Percentiles rank a stretch among this genome's conserved stretches.
Evolutionary conservation across 1,140 invertebrate species (phyloP).

Genomic region (Reticulitermes speratus): DNA sequence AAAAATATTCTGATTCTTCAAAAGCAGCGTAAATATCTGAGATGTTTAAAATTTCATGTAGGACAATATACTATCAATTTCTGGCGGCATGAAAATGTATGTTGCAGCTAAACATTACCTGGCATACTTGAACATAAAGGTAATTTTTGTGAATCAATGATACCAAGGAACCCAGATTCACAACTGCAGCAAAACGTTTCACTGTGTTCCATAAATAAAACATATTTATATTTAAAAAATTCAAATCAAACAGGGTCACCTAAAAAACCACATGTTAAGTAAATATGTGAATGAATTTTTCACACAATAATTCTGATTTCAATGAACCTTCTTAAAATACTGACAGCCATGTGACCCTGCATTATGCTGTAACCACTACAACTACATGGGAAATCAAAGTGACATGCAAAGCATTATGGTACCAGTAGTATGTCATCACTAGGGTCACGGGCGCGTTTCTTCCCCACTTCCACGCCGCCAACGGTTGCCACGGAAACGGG

Average conservation of each 20-base stretch:
- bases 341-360: slow-evolving; percentile 41
- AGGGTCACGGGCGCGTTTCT: slow-evolving; percentile 82
- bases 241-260: not conserved
- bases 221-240: too few relatives aligned
- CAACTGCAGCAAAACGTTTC: too few relatives aligned
- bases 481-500: slow-evolving; percentile 54
- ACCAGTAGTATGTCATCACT: slow-evolving; percentile 88
- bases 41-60: not conserved
- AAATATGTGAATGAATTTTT: too few relatives aligned
- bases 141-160: too few relatives aligned
- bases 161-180: too few relatives aligned
- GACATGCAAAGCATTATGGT: slow-evolving; percentile 62
- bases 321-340: not conserved
- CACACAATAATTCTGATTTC: too few relatives aligned
- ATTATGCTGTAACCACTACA: slow-evolving; percentile 35
- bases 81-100: too few relatives aligned
- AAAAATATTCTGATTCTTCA: not conserved
- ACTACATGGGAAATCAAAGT: slow-evolving; percentile 37
- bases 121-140: too few relatives aligned
- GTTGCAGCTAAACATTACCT: too few relatives aligned
- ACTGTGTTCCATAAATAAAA: too few relatives aligned
- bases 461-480: slow-evolving; percentile 70
- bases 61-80: too few relatives aligned
- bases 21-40: not conserved
- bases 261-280: not conserved